These are phyloP conservation scores for Dromas ardeola DNA, from an alignment of 2,113 vertebrate genomes.

Conservation along the genomic window DNA sequence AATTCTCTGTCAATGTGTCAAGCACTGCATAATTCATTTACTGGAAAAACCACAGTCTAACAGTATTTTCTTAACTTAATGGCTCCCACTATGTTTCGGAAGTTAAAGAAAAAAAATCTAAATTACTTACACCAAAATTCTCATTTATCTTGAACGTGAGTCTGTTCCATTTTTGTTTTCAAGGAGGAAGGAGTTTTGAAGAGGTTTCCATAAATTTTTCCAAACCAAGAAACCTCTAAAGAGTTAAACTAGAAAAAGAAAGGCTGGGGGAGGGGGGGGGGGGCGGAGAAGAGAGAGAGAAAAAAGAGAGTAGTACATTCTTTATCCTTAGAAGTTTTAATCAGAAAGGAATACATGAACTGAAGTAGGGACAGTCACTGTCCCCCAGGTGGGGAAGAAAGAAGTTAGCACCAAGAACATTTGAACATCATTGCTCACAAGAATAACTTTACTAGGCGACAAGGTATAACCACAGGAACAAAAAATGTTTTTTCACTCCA, in stretches of 20 bases:
- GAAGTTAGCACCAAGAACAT: neutral
- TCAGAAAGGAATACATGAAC: neutral
- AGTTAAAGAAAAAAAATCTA: neutral
- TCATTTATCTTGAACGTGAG: neutral
- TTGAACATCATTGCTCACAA: neutral
- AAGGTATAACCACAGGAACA: neutral
- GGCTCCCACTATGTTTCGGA: neutral
- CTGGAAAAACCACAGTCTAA: neutral
- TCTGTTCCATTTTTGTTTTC: neutral
- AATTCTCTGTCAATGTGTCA: neutral
- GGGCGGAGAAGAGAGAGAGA: rapidly evolving
- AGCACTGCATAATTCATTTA: neutral
- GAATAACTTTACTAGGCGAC: neutral
- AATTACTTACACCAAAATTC: neutral
- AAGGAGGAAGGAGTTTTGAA: neutral
- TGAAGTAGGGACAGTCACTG: neutral
- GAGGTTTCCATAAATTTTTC: neutral
- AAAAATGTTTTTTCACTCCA: neutral
- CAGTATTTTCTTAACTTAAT: neutral
- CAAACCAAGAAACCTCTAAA: neutral
- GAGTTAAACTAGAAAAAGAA: neutral
- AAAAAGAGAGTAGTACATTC: neutral
- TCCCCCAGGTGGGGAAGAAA: neutral
- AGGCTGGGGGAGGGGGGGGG: too few species aligned
- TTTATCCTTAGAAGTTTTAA: neutral